A percentile compares a stretch with the other conserved stretches of the same genome.
These are phyloP conservation scores for Seira ritae DNA, from an alignment of 2,888 invertebrate genomes.

Conservation along the genomic window DNA sequence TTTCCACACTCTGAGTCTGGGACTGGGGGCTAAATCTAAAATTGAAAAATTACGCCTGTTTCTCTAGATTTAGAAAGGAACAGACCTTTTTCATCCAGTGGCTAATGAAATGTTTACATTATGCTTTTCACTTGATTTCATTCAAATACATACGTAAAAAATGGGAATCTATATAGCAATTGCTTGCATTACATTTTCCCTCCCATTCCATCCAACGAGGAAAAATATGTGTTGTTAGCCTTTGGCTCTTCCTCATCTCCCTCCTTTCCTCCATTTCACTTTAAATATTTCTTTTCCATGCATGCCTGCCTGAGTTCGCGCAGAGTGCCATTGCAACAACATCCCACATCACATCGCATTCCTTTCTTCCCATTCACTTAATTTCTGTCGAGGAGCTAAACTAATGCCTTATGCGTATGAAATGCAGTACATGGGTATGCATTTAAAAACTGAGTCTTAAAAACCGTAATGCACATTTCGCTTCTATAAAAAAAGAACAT, in stretches of 20 bases:
- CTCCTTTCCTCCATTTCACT: no score
- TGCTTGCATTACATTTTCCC: no score
- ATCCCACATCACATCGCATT: not conserved
- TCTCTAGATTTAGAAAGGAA: no score
- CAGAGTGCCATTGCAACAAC: not conserved
- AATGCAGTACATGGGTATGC: not conserved
- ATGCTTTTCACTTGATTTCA: constrained; percentile 10
- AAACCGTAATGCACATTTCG: not conserved
- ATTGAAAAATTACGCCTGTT: no score
- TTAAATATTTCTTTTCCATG: not conserved
- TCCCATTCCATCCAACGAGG: no score
- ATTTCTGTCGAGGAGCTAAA: constrained; percentile 2
- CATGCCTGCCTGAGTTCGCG: not conserved
- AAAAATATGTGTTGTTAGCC: not conserved
- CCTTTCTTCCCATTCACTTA: not conserved
- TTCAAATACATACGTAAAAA: no score
- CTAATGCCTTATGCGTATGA: not conserved
- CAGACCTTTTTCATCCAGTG: not conserved
- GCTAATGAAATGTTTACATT: constrained; percentile 43
- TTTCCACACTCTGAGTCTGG: not conserved
- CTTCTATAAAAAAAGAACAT: not conserved
- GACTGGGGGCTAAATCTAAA: no score
- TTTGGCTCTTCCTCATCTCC: not conserved
- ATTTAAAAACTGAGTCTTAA: not conserved
- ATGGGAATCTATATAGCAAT: no score